Base-by-base conservation (phyloP, 2,797 vertebrate genomes). In the Meda fulgida region DNA sequence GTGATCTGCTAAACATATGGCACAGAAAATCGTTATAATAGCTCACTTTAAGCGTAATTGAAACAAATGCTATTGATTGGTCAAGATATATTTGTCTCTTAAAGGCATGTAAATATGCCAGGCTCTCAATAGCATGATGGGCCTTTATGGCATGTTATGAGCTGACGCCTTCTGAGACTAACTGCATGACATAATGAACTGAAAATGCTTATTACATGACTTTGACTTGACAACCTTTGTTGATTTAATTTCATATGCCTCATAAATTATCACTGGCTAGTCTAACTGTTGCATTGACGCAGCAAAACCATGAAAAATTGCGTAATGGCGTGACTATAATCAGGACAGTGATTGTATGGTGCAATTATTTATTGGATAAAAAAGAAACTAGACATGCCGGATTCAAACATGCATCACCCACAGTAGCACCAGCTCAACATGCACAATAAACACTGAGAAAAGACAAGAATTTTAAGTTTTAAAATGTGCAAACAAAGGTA, bases 51-150 rank as follows among this genome's bases (percentile, higher is more conserved):
- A 92, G 93, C 90, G 91, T 92, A 94, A 93, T 91, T 93, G 89
- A 93, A 95, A 93, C 91, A 93, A 95, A 95, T 86, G 83, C 34
- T 88, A 91, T 89, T 92, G 92, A 93, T 88, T 70, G 84, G 83
- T 89, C 81, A 85, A 83, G 82, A 84, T 70, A 78, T 73, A 78
- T 79, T 86, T 86, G 78, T 76, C 87, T 88, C 83, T 90, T 93
- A 91, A 31, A 31, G 93, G 90, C 88, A 93, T 93, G 89, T 91
- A 93, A 93, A 92, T 93, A 90, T 91, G 78, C 83, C 86, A 86
- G 81, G 84, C 88, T 85, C 85, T 87, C 84, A 89, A 87, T 89
- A 88, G 89, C 90, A 89, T 76, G 91, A 89, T 87, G 85, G 85
- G 83, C 84, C 86, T 91, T 93, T 92, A 91, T 92, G 92, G 88